Conservation (phyloP, 2,113 vertebrate genomes). For the Bufo bufo region DNA sequence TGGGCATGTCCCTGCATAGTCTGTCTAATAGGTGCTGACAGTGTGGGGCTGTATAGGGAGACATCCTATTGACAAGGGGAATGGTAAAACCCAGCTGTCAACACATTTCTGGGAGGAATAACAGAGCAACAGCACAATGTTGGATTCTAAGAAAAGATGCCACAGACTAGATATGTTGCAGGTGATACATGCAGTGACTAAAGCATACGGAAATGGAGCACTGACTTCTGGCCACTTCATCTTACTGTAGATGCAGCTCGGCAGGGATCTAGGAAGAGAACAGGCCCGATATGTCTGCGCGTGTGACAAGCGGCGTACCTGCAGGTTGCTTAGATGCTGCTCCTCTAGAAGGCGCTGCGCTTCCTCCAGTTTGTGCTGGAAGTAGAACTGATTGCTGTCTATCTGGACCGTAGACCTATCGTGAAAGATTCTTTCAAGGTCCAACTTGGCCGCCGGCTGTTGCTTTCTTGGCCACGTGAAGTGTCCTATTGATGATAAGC, state of each 20-base stretch:
- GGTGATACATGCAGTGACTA: too few species aligned
- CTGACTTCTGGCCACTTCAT: too few species aligned
- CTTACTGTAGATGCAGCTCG: too few species aligned
- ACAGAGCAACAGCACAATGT: not conserved
- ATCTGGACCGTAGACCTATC: slow-evolving; percentile 67
- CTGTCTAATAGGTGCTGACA: not conserved
- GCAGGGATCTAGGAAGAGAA: too few species aligned
- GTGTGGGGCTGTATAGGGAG: not conserved
- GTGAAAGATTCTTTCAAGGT: slow-evolving; percentile 68
- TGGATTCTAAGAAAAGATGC: not conserved
- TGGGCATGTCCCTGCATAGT: not conserved
- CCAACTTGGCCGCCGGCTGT: slow-evolving; percentile 66
- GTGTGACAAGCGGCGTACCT: slow-evolving; percentile 66
- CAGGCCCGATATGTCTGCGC: too few species aligned
- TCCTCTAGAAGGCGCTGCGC: slow-evolving; percentile 73
- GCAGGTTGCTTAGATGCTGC: slow-evolving; percentile 69
- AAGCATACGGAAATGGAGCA: too few species aligned
- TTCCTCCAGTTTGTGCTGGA: slow-evolving; percentile 74
- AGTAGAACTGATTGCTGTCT: slow-evolving; percentile 66
- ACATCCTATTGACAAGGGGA: not conserved
- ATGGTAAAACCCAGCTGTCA: too few species aligned
- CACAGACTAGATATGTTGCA: not conserved
- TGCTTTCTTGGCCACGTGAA: slow-evolving; percentile 65
- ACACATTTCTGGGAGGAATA: too few species aligned
- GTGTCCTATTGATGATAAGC: slow-evolving; percentile 69